Base-by-base conservation (phyloP, 1,140 invertebrate genomes). In the Gonatopus flavifemur region DNA sequence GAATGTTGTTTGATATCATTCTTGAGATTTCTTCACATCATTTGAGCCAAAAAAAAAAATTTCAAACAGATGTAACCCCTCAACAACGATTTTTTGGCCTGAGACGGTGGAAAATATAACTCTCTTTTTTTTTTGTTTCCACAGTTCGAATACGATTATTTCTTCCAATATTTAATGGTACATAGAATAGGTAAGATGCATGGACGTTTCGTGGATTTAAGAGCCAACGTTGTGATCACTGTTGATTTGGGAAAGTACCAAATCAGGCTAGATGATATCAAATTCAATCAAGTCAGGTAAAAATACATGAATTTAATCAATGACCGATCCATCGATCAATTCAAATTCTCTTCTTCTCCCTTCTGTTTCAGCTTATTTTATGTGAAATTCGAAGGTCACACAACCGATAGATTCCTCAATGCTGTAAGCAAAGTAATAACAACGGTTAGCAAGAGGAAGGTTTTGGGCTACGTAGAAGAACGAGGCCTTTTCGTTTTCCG, bases 71-170 rank as follows among this genome's bases (percentile, higher is more conserved):
- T 21, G 13, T 3, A 18, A n/a, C n/a, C n/a, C n/a, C n/a, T n/a
- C 7, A 25, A 9, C 5, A 13, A 36, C 18, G 1, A 6, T 2
- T 8, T 8, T 8, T 5, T 6, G 10, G 10, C 8, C 8, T 28
- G 12, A 47, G 33, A 24, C 19, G 18, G 19, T 16, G 10, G 32
- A 6, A 7, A 24, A 22, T 21, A 13, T 30, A 24, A 28, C 3
- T 15, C 9, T 3, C 6, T 2, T n/a, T 8, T 28, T 8, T 8
- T 3, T 25, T 39, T 13, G 22, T 36, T 35, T 43, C 50, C 53
- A 24, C 18, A 72, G 70, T 21, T 61, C 1, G 55, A 44, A 15
- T 69, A 60, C 30, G 8, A 42, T 2, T 69, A 67, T 33, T 2
- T 31, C 20, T 22, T 64, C 0, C 43, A 32, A 25, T 45, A 56